Conservation (phyloP, 2,888 invertebrate genomes). For the Choristoneura rosaceana region DNA sequence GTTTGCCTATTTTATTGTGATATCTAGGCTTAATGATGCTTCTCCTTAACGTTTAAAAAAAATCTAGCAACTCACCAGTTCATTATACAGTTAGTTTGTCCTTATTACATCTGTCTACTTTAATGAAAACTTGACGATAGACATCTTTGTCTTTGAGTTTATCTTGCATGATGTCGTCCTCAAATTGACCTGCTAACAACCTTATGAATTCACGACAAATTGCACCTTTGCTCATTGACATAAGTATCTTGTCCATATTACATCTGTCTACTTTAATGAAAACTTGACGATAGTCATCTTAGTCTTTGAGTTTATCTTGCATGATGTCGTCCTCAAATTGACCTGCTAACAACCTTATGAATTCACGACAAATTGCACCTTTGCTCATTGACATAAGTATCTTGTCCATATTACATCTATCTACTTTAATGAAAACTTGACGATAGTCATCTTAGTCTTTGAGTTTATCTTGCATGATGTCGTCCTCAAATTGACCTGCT, state of each 20-base stretch:
- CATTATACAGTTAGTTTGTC: not conserved
- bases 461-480: constrained; percentile 40
- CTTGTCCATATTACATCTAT: constrained; percentile 18
- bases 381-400: constrained; percentile 45
- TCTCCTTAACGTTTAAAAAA: not conserved
- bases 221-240: constrained; percentile 46
- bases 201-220: constrained; percentile 48
- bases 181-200: constrained; percentile 47
- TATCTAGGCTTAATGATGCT: not conserved
- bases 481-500: constrained; percentile 46
- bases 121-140: not conserved
- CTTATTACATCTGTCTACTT: not conserved
- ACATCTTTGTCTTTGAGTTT: constrained; percentile 26
- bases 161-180: constrained; percentile 42
- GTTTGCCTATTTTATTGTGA: not conserved
- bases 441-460: not conserved
- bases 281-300: not conserved
- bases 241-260: constrained; percentile 27
- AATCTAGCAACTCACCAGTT: not conserved
- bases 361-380: constrained; percentile 45
- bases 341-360: constrained; percentile 47
- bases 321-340: constrained; percentile 45
- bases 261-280: not conserved
- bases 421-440: not conserved
- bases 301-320: constrained; percentile 37